Conservation (phyloP, 2,113 vertebrate genomes). For the Capricornis sumatraensis region DNA sequence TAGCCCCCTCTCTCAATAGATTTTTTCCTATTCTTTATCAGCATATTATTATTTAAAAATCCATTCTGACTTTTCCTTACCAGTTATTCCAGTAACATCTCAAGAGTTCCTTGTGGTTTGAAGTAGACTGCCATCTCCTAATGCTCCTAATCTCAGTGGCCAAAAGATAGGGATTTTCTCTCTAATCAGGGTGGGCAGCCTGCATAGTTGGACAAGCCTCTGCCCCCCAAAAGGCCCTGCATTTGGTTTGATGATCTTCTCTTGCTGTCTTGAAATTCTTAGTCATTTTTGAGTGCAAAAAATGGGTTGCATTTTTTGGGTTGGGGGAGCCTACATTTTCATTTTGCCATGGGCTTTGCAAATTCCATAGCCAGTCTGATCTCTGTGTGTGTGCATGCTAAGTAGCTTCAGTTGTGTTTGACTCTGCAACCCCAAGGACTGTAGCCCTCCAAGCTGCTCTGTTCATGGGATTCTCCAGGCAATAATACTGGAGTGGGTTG, state of each 20-base stretch:
- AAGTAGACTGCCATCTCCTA: accelerated
- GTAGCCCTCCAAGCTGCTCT: not conserved
- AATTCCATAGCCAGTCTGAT: accelerated
- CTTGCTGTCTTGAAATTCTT: not conserved
- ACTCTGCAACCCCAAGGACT: not conserved
- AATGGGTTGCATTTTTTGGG: too few species aligned
- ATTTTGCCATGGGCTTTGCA: not conserved
- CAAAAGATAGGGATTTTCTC: not conserved
- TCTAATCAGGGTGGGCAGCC: accelerated
- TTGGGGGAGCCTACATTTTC: not conserved
- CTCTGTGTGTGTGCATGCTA: not conserved
- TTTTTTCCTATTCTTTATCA: not conserved
- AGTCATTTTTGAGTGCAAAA: not conserved
- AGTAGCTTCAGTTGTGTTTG: not conserved
- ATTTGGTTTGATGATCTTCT: not conserved
- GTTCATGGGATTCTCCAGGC: not conserved
- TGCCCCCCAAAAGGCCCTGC: accelerated
- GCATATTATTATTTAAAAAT: not conserved
- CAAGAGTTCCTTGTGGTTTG: not conserved
- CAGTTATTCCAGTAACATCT: not conserved
- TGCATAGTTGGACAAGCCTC: too few species aligned
- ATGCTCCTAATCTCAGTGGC: not conserved
- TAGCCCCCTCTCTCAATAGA: not conserved
- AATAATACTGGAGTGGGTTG: not conserved
- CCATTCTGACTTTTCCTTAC: constrained; percentile 46